Evolutionary conservation across 2,888 invertebrate species (phyloP), one percentile per base, ranked within the genome.

Genomic region (Ophion slaviceki): DNA sequence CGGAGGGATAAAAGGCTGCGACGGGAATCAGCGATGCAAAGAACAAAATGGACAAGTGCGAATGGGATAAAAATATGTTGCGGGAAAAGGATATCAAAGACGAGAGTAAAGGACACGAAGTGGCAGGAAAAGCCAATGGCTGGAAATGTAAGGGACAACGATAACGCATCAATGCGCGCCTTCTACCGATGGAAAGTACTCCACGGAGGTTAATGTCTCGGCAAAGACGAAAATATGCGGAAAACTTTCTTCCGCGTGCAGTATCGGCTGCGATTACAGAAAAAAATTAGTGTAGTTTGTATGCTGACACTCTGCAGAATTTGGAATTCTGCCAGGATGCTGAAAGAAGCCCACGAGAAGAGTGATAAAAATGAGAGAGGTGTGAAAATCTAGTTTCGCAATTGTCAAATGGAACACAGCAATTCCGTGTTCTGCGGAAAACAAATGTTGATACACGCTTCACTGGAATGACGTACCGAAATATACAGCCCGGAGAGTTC

Each of bases 1-100:
- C 20, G 24, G 10, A 47, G 45, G 47, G 20, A 81, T 72, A 57
- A 20, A 75, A 67, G 5, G 20, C 61, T 32, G 68, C 67, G 75
- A 72, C 36, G 53, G 7, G 24, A 76, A 70, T 70, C 36, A 62
- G n/a, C 74, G 59, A 74, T 78, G 77, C 62, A 11, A 70, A 59
- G 45, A 64, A 86, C 62, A 68, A 79, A 78, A 80, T 71, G 83
- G 64, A 77, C 68, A 79, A 17, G 53, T 61, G 74, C 66, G 77
- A 36, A 17, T 47, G 20, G n/a, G n/a, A 83, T 64, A 81, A 78
- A 62, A 67, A 11, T 10, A 76, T 71, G 20, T 47, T 20, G 45
- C 67, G 47, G 59, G 4, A 47, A 62, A 62, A 78, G 62, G 59
- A 75, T 61, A 20, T 62, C 45, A 62, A 32, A 11, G 59, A 32